Percentiles rank a stretch among this genome's conserved stretches.
Conservation (phyloP, 2,113 vertebrate species). For the Turnix velox region DNA sequence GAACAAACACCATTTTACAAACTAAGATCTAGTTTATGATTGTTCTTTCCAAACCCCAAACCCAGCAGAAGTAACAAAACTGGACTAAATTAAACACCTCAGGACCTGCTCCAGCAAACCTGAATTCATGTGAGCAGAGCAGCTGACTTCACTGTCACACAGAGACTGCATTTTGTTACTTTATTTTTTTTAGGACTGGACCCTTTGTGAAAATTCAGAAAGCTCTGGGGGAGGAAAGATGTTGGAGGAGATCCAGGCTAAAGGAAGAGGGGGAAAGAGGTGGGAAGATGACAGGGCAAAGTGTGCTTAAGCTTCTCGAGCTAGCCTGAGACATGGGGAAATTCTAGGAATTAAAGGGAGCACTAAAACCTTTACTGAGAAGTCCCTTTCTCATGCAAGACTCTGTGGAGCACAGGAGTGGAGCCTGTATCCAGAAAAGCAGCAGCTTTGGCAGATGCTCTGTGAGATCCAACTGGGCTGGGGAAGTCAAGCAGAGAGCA, state of each 20-base stretch:
- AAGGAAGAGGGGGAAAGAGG: not conserved
- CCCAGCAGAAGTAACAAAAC: not conserved
- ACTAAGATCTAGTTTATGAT: not conserved
- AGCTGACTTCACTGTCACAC: not conserved
- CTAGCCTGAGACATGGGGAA: not conserved
- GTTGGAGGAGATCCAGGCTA: not conserved
- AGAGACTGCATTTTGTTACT: not conserved
- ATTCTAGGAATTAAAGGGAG: not conserved
- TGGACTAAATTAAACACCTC: not conserved
- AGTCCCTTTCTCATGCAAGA: not conserved
- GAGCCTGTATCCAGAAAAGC: not conserved
- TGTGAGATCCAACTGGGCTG: not conserved
- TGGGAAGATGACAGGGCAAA: not conserved
- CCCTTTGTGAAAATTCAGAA: constrained; percentile 24
- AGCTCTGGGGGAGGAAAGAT: constrained; percentile 10
- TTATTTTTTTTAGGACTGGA: not conserved
- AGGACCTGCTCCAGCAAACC: not conserved
- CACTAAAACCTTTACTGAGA: not conserved
- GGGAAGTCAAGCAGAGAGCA: not conserved
- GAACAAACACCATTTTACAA: not conserved
- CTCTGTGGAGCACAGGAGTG: not conserved
- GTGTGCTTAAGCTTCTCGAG: not conserved
- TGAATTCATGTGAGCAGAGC: not conserved
- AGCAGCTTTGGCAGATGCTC: not conserved
- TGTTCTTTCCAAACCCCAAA: not conserved